Base-by-base conservation (phyloP, 2,113 vertebrate genomes). In the Pleuronectes platessa region DNA sequence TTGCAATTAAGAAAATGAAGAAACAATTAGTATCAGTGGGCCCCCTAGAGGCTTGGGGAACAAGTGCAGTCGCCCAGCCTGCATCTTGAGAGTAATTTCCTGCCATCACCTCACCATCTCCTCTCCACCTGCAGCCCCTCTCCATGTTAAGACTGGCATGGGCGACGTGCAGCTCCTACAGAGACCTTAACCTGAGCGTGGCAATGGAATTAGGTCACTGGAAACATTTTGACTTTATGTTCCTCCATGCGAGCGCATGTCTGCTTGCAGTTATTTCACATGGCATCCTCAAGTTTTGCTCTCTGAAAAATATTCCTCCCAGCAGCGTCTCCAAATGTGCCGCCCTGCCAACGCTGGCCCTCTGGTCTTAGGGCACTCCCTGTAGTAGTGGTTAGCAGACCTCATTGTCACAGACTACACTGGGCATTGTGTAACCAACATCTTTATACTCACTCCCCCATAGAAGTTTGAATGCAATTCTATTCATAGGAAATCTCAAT, bases 361-460 rank as follows among this genome's bases (percentile, higher is more conserved):
- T 84, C 77, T 86, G 79, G 89, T 86, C 83, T 78, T 86, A 83
- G 71, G 74, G 77, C 60, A 61, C 56, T 61, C 73, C 47, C 71
- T 79, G 71, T 81, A 76, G 76, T 86, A 80, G 83, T 68, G 69
- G 76, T 83, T 81, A 77, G 53, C 62, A 79, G 76, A 83, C 78
- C 70, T 86, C 74, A 80, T 87, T 81, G 84, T 90, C 76, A 72
- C 61, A 77, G 71, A 74, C 77, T 83, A 71, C 85, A 80, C 77
- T 54, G 55, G 70, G 49, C 68, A 84, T 61, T 84, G 75, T 72
- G 78, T 68, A 74, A 78, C 62, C 77, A 65, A 71, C 61, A 40
- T 76, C 83, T 68, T 73, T 63, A 51, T 59, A 72, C 68, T 76
- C 68, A 45, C 59, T 68, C 18, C 68, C 54, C 54, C 47, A 70